These are phyloP conservation scores for Bubo blakistoni DNA, from an alignment of 2,113 vertebrate genomes.

Conservation along the genomic window DNA sequence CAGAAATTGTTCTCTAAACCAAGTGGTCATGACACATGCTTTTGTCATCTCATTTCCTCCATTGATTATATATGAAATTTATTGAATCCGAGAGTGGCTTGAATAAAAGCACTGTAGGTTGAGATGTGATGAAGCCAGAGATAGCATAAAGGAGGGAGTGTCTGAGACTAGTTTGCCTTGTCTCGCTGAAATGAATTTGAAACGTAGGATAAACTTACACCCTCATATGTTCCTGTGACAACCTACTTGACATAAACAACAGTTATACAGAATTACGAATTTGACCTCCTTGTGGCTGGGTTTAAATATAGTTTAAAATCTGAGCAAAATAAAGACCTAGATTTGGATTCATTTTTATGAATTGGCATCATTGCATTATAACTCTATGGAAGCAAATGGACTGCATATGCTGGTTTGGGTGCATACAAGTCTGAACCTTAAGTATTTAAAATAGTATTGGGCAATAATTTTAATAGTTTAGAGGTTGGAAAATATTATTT, in stretches of 20 bases:
- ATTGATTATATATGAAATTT: background rate
- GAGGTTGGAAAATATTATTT: background rate
- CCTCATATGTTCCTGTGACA: background rate
- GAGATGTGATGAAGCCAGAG: background rate
- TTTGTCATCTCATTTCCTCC: background rate
- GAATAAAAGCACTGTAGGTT: background rate
- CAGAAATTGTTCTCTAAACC: background rate
- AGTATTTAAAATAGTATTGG: background rate
- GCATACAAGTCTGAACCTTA: background rate
- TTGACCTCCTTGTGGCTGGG: background rate
- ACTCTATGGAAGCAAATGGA: rapidly evolving
- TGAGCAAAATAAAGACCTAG: background rate
- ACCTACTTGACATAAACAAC: background rate
- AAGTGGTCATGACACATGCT: background rate
- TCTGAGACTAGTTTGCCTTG: rapidly evolving
- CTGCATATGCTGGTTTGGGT: background rate
- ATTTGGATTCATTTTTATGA: background rate
- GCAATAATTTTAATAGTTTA: background rate
- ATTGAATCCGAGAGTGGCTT: background rate
- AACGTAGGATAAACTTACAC: background rate
- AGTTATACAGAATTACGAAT: background rate
- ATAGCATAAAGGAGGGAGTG: background rate
- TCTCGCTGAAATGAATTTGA: background rate
- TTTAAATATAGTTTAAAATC: background rate
- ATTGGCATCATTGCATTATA: background rate